Base-by-base conservation (phyloP, 2,113 vertebrate genomes). In the Austrofundulus limnaeus region DNA sequence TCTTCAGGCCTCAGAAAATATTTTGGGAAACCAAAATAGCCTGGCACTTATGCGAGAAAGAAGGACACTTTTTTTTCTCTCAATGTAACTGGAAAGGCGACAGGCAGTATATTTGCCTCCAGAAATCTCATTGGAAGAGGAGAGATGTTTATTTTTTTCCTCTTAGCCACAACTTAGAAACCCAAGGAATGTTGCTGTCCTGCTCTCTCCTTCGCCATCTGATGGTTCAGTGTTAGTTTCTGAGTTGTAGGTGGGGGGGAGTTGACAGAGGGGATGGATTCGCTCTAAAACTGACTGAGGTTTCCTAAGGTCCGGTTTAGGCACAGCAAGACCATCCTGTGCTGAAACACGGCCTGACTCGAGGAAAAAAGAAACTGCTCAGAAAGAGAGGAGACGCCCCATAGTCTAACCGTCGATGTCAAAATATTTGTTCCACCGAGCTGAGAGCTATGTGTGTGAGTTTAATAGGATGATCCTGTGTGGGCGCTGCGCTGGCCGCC, bases 21-120 rank as follows among this genome's bases (percentile, higher is more conserved):
- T 92, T 92, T 91, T 88, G 75, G 78, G 71, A 89, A 91, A 87
- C 89, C 72, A 74, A 92, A 92, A 92, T 90, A 92, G 85, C 77
- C 75, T 80, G 61, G 72, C 66, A 87, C 72, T 85, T 84, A 83
- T 56, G 65, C 72, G 76, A 64, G 66, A 68, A 67, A 60, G 67
- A 53, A 81, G 72, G 80, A 84, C 62, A 83, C 63, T 74, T 77
- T 81, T 83, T 83, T 81, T 83, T 83, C 83, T 82, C 38, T 70
- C 21, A 56, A 58, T 71, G 63, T 65, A 77, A 72, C 70, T 77
- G 57, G 69, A 86, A 66, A 24, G 66, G 72, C 45, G 47, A 80
- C 80, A 50, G 60, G 78, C 80, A 21, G 60, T 84, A 81, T 88
- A 85, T 91, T 83, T 82, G 71, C 68, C 62, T 59, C 75, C 58